These are phyloP conservation scores for Musca domestica DNA, from an alignment of 1,140 invertebrate genomes.

Conservation along the genomic window DNA sequence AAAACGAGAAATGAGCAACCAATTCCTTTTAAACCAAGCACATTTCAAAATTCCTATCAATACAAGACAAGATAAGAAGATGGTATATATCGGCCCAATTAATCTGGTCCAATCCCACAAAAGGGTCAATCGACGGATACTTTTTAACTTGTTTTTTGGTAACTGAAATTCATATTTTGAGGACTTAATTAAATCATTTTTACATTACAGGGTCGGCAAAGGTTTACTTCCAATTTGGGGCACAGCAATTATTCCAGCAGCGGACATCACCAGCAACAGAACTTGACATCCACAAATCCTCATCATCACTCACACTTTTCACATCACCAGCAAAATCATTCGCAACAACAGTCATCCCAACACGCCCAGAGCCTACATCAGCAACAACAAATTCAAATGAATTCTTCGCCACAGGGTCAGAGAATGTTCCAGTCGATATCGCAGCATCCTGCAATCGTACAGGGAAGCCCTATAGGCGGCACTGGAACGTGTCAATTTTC, in stretches of 20 bases:
- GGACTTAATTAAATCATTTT: neutral
- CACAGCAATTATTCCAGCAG: too few relatives aligned
- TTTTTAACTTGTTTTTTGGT: too few relatives aligned
- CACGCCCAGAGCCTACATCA: slow-evolving; percentile 27
- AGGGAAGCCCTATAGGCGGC: slow-evolving; percentile 33
- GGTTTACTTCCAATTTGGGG: neutral
- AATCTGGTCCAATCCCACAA: too few relatives aligned
- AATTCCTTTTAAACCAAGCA: too few relatives aligned
- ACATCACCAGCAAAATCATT: slow-evolving; percentile 23
- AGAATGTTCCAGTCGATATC: slow-evolving; percentile 42
- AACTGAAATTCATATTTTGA: too few relatives aligned
- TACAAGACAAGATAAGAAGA: too few relatives aligned
- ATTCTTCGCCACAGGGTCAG: slow-evolving; percentile 23
- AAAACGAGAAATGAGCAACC: too few relatives aligned
- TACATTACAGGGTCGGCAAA: neutral
- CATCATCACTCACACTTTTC: neutral
- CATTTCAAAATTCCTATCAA: too few relatives aligned
- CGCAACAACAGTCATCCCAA: slow-evolving; percentile 20
- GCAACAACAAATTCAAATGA: slow-evolving; percentile 16
- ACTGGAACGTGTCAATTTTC: slow-evolving; percentile 39
- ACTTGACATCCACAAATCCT: neutral
- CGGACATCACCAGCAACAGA: neutral
- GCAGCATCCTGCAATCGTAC: slow-evolving; percentile 26
- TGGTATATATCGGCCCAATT: too few relatives aligned
- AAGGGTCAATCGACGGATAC: too few relatives aligned